phyloP scores from a whole-genome alignment of 2,113 vertebrate species.

The Salvelinus alpinus region DNA sequence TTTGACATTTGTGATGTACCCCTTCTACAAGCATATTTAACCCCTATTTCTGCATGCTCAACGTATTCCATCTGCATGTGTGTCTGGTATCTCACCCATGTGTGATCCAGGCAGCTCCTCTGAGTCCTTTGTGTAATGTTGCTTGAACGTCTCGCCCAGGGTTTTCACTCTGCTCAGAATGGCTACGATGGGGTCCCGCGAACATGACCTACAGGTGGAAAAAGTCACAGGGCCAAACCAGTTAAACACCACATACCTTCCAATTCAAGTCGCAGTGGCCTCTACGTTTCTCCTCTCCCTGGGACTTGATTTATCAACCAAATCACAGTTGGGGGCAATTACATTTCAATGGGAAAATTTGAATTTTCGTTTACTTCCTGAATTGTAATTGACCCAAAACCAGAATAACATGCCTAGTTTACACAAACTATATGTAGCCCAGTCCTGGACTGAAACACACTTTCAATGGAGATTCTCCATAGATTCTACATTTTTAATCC shows the following conservation, averaged over 20 bases:
- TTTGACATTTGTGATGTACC: neutral
- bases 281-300: too few relatives aligned
- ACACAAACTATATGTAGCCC: neutral
- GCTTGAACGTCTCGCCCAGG: slow-evolving; percentile 80
- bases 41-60: neutral
- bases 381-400: too few relatives aligned
- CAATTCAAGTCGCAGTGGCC: too few relatives aligned
- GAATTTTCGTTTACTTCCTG: too few relatives aligned
- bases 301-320: too few relatives aligned
- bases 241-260: too few relatives aligned
- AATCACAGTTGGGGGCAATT: too few relatives aligned
- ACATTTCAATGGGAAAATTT: too few relatives aligned
- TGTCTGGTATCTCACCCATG: slow-evolving; percentile 75
- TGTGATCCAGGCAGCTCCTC: slow-evolving; percentile 83
- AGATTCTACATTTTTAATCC: too few relatives aligned
- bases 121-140: slow-evolving; percentile 79
- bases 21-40: neutral
- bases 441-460: too few relatives aligned
- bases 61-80: neutral
- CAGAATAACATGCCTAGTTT: neutral
- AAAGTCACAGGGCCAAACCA: neutral
- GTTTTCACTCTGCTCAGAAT: slow-evolving; percentile 76
- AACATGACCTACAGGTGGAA: slow-evolving; percentile 74
- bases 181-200: slow-evolving; percentile 75
- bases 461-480: too few relatives aligned